Evolutionary conservation across 92 coral and sea anemone genomes (phyloP).

Genomic region (Parazoanthus swiftii): DNA sequence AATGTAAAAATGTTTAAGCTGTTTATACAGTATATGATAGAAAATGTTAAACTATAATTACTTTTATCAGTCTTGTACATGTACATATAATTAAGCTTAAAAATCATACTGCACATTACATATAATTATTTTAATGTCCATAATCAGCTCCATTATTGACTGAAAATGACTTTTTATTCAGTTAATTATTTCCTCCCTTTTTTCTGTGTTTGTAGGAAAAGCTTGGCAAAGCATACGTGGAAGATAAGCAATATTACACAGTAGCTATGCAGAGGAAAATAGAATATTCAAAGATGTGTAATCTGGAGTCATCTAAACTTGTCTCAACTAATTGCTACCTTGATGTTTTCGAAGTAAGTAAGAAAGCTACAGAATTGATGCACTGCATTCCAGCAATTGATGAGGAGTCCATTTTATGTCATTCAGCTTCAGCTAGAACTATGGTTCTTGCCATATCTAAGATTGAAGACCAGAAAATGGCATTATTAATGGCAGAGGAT

Average conservation of each 20-base stretch:
- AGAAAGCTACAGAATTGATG: neutral
- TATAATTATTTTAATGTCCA: too few relatives aligned
- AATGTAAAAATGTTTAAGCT: too few relatives aligned
- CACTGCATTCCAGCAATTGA: neutral
- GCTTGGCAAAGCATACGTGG: slow-evolving; percentile 20
- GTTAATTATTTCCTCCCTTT: neutral
- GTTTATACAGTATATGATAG: too few relatives aligned
- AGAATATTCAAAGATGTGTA: slow-evolving; percentile 5
- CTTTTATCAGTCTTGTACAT: too few relatives aligned
- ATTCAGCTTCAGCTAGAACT: neutral
- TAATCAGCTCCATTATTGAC: too few relatives aligned
- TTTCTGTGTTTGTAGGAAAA: slow-evolving; percentile 7
- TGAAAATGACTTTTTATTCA: neutral
- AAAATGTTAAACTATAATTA: too few relatives aligned
- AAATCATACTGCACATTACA: too few relatives aligned
- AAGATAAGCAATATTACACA: neutral
- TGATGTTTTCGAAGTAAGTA: neutral
- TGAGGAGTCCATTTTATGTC: neutral
- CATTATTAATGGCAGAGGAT: neutral
- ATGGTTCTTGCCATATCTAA: neutral
- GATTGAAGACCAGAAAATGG: neutral
- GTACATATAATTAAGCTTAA: too few relatives aligned
- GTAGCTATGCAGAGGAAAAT: neutral
- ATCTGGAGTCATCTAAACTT: neutral
- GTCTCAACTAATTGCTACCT: neutral